Base-by-base conservation (phyloP, 2,888 invertebrate genomes). In the Melanophora roralis region DNA sequence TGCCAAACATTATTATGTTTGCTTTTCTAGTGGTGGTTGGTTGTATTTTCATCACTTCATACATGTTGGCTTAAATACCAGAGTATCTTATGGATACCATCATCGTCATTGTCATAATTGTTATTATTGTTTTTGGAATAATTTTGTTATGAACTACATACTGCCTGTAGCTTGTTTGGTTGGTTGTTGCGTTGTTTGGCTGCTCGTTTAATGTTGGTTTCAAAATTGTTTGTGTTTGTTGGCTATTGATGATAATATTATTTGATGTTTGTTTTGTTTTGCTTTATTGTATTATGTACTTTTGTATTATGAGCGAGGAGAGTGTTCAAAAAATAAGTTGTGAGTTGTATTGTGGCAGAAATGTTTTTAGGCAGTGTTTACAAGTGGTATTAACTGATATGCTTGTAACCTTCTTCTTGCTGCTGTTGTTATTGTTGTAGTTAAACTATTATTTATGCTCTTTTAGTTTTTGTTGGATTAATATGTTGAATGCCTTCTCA, bases 51-150 rank as follows among this genome's bases (percentile, higher is more conserved):
- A 47, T 77, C 34, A 77, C 49, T 57, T 77, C 76, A 77, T 83
- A 86, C 83, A 85, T 83, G 86, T 86, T 82, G 84, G 84, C 80
- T 84, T 81, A 16, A 8, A 3, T 45, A 36, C 78, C 83, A 62
- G 77, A 51, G 59, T 40, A 74, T 67, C 32, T 74, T 27, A 34
- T 43, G 59, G 16, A 74, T 74, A 43, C 43, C 34, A 59, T 43
- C 36, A 49, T 55, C 34, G 11, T 55, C 34, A 36, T 23, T 34
- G 45, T 47, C 57, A 57, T 38, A 7, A 1, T 45, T 7, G 34
- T 43, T 43, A 16, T 43, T 27, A 43, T 45, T 27, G 47, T 47
- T 62, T 40, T 72, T 55, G 16, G 14, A 27, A 27, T 27, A 27
- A 27, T 27, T 27, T 7, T 55, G n/a, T n/a, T n/a, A n/a, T n/a